Evolutionary conservation across 37 sponge, comb jelly and placozoan species (phyloP).

Genomic region (Petrosia ficiformis): DNA sequence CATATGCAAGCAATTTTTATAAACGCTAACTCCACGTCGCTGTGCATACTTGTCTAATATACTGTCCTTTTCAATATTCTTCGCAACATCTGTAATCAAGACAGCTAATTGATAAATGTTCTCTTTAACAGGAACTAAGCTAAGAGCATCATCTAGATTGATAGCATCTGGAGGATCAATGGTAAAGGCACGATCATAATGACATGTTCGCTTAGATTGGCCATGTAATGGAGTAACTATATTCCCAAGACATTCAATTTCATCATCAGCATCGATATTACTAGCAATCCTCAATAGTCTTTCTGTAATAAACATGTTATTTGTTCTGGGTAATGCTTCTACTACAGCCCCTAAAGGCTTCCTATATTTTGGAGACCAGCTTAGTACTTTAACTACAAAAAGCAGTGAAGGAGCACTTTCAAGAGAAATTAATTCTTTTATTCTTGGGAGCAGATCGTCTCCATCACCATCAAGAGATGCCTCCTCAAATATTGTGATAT

Average conservation of each 20-base stretch:
- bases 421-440: constrained; percentile 40
- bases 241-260: background rate
- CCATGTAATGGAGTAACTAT: background rate
- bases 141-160: constrained; percentile 48
- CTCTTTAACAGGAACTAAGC: background rate
- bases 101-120: constrained; percentile 42
- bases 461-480: constrained; percentile 1
- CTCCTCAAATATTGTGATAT: constrained; percentile 19
- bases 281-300: constrained; percentile 29
- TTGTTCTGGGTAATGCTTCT: constrained; percentile 25
- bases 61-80: background rate
- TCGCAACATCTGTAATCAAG: constrained; percentile 26
- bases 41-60: constrained; percentile 8
- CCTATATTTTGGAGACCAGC: constrained; percentile 30
- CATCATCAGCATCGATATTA: constrained; percentile 5
- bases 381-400: constrained; percentile 43
- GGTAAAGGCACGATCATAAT: constrained; percentile 27
- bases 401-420: constrained; percentile 31
- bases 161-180: constrained; percentile 50
- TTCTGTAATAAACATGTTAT: constrained; percentile 41
- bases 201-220: background rate
- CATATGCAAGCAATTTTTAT: constrained; percentile 1
- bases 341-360: constrained; percentile 54
- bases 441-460: constrained; percentile 17
- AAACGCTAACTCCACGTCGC: constrained; percentile 16